These are phyloP conservation scores for Propithecus coquereli DNA, from an alignment of 2,113 vertebrate species.

Conservation along the genomic window DNA sequence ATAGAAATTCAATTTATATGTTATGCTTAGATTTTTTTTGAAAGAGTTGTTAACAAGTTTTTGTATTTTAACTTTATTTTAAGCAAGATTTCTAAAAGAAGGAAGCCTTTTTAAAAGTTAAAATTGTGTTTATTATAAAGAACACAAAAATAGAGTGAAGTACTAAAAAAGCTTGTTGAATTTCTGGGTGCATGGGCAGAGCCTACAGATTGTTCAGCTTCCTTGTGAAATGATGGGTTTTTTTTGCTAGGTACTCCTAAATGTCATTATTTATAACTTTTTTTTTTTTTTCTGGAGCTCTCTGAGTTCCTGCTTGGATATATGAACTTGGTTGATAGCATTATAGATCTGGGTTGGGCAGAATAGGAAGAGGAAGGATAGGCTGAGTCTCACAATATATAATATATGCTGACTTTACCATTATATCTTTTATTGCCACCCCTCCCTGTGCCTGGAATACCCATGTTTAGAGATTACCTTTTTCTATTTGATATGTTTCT, in stretches of 20 bases:
- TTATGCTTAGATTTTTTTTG: constrained; percentile 3
- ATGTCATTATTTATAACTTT: not conserved
- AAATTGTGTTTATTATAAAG: not conserved
- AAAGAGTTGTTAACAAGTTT: not conserved
- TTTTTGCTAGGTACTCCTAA: not conserved
- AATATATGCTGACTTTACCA: not conserved
- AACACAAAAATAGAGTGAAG: not conserved
- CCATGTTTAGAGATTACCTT: not conserved
- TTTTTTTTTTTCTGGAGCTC: not conserved
- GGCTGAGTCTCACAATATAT: not conserved
- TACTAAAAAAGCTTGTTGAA: not conserved
- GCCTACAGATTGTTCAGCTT: not conserved
- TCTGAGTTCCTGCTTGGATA: not conserved
- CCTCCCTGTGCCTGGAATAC: not conserved
- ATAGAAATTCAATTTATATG: constrained; percentile 10
- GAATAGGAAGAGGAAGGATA: not conserved
- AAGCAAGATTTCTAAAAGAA: constrained; percentile 17
- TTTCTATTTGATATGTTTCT: not conserved
- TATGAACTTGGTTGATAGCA: not conserved
- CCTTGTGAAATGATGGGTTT: not conserved
- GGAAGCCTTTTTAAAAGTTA: constrained; percentile 35
- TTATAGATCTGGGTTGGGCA: not conserved
- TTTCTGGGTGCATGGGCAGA: not conserved
- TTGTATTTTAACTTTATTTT: not conserved
- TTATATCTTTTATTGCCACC: not conserved